phyloP scores from a whole-genome alignment of 2,888 invertebrate species.

The Aporophyla lueneburgensis region DNA sequence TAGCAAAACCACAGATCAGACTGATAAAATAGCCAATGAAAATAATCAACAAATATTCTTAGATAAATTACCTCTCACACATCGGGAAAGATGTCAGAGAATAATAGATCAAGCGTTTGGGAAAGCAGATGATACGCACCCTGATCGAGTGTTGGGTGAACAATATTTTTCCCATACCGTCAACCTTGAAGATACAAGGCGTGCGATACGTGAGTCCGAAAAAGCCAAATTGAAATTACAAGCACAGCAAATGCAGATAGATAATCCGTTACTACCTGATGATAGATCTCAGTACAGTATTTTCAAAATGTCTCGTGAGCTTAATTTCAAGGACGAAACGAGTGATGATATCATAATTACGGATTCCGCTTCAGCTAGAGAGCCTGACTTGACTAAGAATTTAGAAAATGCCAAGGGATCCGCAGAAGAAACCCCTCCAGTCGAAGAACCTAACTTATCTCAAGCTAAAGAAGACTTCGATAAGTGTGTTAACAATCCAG shows the following conservation, averaged over 20 bases:
- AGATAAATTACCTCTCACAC: not conserved
- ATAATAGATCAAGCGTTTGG: constrained; percentile 67
- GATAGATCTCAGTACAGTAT: constrained; percentile 20
- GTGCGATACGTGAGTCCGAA: constrained; percentile 37
- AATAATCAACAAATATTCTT: not conserved
- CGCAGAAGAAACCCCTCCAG: not conserved
- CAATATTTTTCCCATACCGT: constrained; percentile 37
- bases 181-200: constrained; percentile 43
- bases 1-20: not conserved
- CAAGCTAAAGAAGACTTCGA: constrained; percentile 6
- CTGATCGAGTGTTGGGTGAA: not conserved
- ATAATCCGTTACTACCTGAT: constrained; percentile 12
- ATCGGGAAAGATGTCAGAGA: constrained; percentile 64
- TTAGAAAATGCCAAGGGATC: not conserved
- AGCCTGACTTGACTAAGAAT: constrained; percentile 12
- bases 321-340: constrained; percentile 1
- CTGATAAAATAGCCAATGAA: not conserved
- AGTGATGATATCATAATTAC: not conserved
- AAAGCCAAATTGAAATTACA: constrained; percentile 17
- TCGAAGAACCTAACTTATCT: not conserved
- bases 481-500: constrained; percentile 12
- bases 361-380: not conserved
- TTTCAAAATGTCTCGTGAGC: constrained; percentile 23
- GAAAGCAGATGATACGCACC: not conserved
- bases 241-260: not conserved